Percentiles rank a stretch among this genome's conserved stretches.
Evolutionary conservation across 2,888 invertebrate species (phyloP).

Genomic region (Philonicus albiceps): DNA sequence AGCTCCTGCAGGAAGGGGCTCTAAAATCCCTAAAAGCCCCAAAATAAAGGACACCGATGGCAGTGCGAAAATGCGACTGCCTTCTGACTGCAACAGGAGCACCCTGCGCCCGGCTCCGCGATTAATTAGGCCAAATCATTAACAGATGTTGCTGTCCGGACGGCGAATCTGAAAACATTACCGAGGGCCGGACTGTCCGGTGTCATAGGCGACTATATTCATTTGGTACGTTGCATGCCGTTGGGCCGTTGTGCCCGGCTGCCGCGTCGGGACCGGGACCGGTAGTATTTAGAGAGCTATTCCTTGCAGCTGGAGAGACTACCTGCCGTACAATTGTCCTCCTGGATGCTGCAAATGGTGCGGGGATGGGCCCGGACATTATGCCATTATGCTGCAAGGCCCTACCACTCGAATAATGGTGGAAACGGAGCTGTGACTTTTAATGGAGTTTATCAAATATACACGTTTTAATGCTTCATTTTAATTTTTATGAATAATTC

Average conservation of each 20-base stretch:
- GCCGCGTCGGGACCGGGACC: background rate
- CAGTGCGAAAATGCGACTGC: constrained; percentile 15
- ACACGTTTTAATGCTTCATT: constrained; percentile 12
- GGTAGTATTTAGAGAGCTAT: constrained; percentile 32
- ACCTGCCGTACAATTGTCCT: background rate
- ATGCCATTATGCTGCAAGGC: background rate
- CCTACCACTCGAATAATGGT: constrained; percentile 6
- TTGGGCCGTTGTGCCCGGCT: background rate
- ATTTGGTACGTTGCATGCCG: constrained; percentile 16
- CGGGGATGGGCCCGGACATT: background rate
- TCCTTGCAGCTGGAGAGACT: constrained; percentile 28
- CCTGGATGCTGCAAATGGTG: background rate
- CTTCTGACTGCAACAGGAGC: constrained; percentile 30
- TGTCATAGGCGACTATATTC: constrained; percentile 32
- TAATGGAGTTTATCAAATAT: constrained; percentile 34
- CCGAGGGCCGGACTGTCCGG: constrained; percentile 17
- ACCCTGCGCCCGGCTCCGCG: constrained; percentile 50
- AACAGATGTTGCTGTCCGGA: constrained; percentile 60
- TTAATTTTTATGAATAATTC: constrained; percentile 33
- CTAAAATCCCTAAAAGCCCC: constrained; percentile 24
- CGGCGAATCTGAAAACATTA: constrained; percentile 38
- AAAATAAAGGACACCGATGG: background rate
- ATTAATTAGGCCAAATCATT: constrained; percentile 66
- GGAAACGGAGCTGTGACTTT: background rate
- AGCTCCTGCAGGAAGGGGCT: background rate